Percentiles rank a stretch among this genome's conserved stretches.
Evolutionary conservation across 2,113 vertebrate genomes (phyloP).

Genomic region (Cheirogaleus medius): DNA sequence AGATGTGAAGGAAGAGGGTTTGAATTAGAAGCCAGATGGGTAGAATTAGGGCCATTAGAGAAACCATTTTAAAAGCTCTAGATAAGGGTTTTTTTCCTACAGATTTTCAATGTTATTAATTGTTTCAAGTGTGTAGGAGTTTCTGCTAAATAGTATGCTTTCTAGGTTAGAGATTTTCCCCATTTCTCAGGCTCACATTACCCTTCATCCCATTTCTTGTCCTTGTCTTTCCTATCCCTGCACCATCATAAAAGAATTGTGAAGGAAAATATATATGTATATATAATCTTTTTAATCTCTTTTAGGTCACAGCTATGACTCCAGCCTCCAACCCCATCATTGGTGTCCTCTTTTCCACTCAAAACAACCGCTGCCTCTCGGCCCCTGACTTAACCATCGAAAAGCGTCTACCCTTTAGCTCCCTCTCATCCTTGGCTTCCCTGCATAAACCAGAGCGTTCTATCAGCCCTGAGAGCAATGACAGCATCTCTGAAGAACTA

Average conservation of each 20-base stretch:
- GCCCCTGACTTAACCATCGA: conserved; percentile 89
- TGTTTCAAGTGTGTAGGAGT: conserved; percentile 18
- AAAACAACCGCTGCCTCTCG: conserved; percentile 93
- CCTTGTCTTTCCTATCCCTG: neutral
- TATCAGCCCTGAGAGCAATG: conserved; percentile 96
- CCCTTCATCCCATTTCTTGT: neutral
- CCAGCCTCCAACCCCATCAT: conserved; percentile 84
- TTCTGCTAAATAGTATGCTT: neutral
- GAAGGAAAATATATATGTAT: neutral
- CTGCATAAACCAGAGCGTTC: conserved; percentile 89
- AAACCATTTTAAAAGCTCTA: conserved; percentile 11
- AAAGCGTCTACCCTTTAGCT: conserved; percentile 84
- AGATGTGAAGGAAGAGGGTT: neutral
- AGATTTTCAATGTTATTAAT: conserved; percentile 23
- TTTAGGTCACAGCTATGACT: conserved; percentile 74
- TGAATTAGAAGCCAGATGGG: neutral
- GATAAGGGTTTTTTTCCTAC: neutral
- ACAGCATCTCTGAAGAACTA: conserved; percentile 98
- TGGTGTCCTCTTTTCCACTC: conserved; percentile 92
- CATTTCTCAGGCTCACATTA: neutral
- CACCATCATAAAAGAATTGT: neutral
- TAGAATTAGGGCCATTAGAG: neutral
- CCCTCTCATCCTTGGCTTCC: conserved; percentile 73
- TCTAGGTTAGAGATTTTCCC: conserved; percentile 3
- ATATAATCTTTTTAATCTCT: neutral